Evolutionary conservation across 2,797 vertebrate genomes (phyloP), one percentile per base, ranked within the genome.

Genomic region (Sebastes trivittatus): DNA sequence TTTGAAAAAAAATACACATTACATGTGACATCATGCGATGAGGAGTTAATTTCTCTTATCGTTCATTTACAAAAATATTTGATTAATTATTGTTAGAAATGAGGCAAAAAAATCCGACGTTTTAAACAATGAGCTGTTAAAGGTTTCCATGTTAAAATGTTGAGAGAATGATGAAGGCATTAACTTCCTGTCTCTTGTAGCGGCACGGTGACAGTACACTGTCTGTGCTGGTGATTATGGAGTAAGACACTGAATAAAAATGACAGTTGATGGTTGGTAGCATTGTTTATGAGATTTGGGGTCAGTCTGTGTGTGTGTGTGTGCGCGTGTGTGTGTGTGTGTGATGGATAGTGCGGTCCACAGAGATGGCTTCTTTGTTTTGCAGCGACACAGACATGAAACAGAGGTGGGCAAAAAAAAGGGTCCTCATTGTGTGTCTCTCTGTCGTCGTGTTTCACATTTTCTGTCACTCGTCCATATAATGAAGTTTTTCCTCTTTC

Each of bases 401-500:
- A 90, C 80, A 79, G 69, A 80, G 72, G 75, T 79, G 65, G 64
- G 56, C 9, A 61, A 60, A 84, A 60, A 72, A 60, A 72, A 61
- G 81, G 67, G 58, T 87, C 84, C 72, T 91, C 66, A 76, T 82
- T 87, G 75, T 83, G 72, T 61, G 61, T 77, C 60, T 77, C 69
- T 87, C 88, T 86, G 75, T 92, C 77, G 22, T 54, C 36, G 63
- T 38, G 59, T 60, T 68, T 82, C 87, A 84, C 81, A 87, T 81
- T 91, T 85, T 58, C 87, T 93, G 89, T 93, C 91, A 92, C 86
- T 90, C 60, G 78, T 63, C 60, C 78, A 82, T 78, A 89, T 93
- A 92, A 94, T 94, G 87, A 94, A 93, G 89, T 93, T 94, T 90
- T 83, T 89, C 82, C 75, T 84, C 77, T 83, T 87, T 75, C 85